A percentile compares a stretch with the other conserved stretches of the same genome.
Conservation (phyloP, 2,888 invertebrate genomes). For the Tachystola acroxantha region DNA sequence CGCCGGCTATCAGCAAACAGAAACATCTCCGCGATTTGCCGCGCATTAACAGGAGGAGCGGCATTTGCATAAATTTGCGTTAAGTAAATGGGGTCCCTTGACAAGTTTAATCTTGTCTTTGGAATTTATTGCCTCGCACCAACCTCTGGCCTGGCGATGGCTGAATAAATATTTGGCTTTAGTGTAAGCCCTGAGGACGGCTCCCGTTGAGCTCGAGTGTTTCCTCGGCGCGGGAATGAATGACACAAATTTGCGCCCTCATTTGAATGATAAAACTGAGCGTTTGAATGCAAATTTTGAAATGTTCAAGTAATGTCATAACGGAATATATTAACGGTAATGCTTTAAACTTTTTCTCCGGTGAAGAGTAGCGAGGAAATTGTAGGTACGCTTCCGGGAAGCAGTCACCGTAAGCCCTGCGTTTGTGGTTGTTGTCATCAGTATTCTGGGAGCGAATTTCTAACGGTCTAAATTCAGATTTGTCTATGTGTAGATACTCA, state of each 20-base stretch:
- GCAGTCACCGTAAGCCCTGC: too few relatives aligned
- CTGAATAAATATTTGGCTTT: slow-evolving; percentile 63
- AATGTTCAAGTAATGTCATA: slow-evolving; percentile 4
- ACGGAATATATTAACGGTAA: too few relatives aligned
- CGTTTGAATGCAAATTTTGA: slow-evolving; percentile 7
- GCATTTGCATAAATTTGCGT: slow-evolving; percentile 77
- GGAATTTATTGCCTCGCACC: slow-evolving; percentile 68
- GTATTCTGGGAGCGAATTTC: too few relatives aligned
- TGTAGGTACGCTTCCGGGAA: too few relatives aligned
- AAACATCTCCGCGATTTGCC: slow-evolving; percentile 53
- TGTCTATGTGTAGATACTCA: too few relatives aligned
- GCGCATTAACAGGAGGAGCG: slow-evolving; percentile 53
- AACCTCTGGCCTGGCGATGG: slow-evolving; percentile 56
- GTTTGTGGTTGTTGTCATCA: too few relatives aligned
- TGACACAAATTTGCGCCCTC: slow-evolving; percentile 8
- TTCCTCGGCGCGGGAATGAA: slow-evolving; percentile 1
- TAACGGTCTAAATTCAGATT: too few relatives aligned
- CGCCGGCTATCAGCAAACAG: slow-evolving; percentile 40
- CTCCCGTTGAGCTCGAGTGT: slow-evolving; percentile 16
- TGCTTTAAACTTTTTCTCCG: too few relatives aligned
- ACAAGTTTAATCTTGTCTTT: slow-evolving; percentile 76
- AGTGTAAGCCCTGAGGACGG: slow-evolving; percentile 30
- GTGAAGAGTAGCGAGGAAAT: too few relatives aligned
- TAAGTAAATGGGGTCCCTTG: slow-evolving; percentile 75
- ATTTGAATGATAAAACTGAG: slow-evolving; percentile 12